Evolutionary conservation across 2,113 vertebrate species (phyloP).

Genomic region (Cololabis saira): DNA sequence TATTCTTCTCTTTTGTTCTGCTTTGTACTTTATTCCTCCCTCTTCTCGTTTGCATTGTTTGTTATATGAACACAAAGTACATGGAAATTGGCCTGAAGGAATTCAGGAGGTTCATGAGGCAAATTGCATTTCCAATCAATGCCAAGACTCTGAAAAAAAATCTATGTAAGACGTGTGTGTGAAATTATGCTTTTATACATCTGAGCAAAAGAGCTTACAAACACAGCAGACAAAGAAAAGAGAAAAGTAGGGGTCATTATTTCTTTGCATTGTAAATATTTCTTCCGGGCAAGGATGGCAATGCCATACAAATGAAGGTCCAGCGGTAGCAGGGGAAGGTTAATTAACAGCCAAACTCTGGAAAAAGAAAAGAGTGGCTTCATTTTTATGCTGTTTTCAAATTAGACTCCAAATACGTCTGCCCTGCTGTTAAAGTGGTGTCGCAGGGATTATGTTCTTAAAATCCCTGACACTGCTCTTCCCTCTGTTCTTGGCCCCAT

Average conservation of each 20-base stretch:
- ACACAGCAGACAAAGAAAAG: constrained; percentile 59
- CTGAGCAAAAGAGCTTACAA: constrained; percentile 46
- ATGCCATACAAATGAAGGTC: constrained; percentile 53
- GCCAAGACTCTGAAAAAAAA: constrained; percentile 54
- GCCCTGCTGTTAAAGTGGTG: constrained; percentile 36
- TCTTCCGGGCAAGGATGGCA: constrained; percentile 39
- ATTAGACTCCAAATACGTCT: constrained; percentile 49
- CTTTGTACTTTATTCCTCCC: constrained; percentile 34
- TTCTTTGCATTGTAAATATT: constrained; percentile 61
- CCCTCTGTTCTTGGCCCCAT: constrained; percentile 38
- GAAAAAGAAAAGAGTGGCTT: constrained; percentile 15
- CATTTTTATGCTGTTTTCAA: constrained; percentile 42
- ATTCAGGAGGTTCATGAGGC: constrained; percentile 63
- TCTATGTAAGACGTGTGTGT: constrained; percentile 67
- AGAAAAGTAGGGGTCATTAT: constrained; percentile 57
- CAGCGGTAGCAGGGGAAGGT: constrained; percentile 34
- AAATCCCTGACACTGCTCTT: constrained; percentile 49
- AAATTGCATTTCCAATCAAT: constrained; percentile 74
- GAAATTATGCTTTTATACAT: constrained; percentile 76
- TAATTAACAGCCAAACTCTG: constrained; percentile 44
- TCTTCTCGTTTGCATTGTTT: constrained; percentile 39
- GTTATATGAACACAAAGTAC: constrained; percentile 34
- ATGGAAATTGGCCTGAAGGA: constrained; percentile 64
- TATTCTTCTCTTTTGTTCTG: too few relatives aligned
- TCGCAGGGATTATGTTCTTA: constrained; percentile 58